phyloP scores from a whole-genome alignment of 2,888 invertebrate species.

The Chromoteleia sp. region DNA sequence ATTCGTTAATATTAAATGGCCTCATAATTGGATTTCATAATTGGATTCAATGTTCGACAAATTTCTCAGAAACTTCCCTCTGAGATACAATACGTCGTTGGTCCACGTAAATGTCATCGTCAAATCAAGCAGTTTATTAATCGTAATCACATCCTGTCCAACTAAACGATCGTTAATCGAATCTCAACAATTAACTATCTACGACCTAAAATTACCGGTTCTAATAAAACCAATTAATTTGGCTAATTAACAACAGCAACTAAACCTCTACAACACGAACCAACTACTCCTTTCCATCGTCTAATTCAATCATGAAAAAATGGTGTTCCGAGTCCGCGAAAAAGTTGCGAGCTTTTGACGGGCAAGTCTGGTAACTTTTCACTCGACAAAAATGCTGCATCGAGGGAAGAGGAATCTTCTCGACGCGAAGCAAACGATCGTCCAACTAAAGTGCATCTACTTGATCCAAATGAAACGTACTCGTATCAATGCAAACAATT shows the following conservation, averaged over 20 bases:
- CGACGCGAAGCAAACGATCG: too few relatives aligned
- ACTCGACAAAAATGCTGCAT: too few relatives aligned
- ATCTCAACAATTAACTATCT: constrained; percentile 9
- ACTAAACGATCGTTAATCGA: constrained; percentile 29
- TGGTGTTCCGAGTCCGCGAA: constrained; percentile 1
- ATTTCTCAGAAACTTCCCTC: not conserved
- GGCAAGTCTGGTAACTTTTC: too few relatives aligned
- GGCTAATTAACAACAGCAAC: constrained; percentile 15
- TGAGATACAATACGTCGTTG: not conserved
- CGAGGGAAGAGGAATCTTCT: too few relatives aligned
- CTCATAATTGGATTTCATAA: not conserved
- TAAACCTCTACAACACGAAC: constrained; percentile 16
- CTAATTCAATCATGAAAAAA: constrained; percentile 27
- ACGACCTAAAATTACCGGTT: constrained; percentile 23
- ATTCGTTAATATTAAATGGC: not conserved
- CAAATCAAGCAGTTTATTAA: constrained; percentile 18
- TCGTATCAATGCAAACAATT: too few relatives aligned
- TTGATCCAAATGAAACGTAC: too few relatives aligned
- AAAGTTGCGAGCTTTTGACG: too few relatives aligned
- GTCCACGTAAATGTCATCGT: not conserved
- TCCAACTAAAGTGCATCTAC: too few relatives aligned
- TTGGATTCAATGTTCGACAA: not conserved
- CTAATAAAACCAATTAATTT: constrained; percentile 13
- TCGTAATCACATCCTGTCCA: constrained; percentile 15
- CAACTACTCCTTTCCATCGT: constrained; percentile 26